Percentiles rank a stretch among this genome's conserved stretches.
These are phyloP conservation scores for Dinoponera quadriceps DNA, from an alignment of 1,140 invertebrate genomes.

Conservation along the genomic window DNA sequence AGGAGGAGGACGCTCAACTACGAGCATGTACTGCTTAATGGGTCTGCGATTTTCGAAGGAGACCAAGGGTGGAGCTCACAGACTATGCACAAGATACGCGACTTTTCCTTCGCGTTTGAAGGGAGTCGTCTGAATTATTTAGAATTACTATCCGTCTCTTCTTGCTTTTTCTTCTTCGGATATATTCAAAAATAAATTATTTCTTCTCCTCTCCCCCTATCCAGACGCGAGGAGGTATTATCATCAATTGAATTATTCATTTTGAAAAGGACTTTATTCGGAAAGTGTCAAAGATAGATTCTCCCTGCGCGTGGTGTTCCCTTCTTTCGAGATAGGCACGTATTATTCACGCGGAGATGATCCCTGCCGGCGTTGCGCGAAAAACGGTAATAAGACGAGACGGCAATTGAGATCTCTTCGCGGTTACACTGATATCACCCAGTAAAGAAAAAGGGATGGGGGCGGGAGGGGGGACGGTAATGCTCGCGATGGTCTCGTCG, in stretches of 20 bases:
- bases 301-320: neutral
- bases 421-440: no score
- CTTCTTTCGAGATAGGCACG: neutral
- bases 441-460: no score
- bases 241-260: conserved; percentile 15
- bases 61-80: neutral
- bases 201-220: neutral
- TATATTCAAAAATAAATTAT: conserved; percentile 10
- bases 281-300: neutral
- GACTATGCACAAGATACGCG: neutral
- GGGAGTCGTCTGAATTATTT: conserved; percentile 19
- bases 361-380: neutral
- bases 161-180: neutral
- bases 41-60: conserved; percentile 13
- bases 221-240: no score
- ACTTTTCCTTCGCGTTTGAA: conserved; percentile 12
- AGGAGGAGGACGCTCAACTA: neutral
- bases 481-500: neutral
- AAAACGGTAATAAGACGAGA: neutral
- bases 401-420: no score
- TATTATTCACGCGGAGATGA: neutral
- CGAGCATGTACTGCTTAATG: neutral
- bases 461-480: no score
- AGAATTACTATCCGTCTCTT: conserved; percentile 18
- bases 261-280: neutral